A percentile compares a stretch with the other conserved stretches of the same genome.
Evolutionary conservation across 2,797 vertebrate species (phyloP).

Genomic region (Caiman crocodilus): DNA sequence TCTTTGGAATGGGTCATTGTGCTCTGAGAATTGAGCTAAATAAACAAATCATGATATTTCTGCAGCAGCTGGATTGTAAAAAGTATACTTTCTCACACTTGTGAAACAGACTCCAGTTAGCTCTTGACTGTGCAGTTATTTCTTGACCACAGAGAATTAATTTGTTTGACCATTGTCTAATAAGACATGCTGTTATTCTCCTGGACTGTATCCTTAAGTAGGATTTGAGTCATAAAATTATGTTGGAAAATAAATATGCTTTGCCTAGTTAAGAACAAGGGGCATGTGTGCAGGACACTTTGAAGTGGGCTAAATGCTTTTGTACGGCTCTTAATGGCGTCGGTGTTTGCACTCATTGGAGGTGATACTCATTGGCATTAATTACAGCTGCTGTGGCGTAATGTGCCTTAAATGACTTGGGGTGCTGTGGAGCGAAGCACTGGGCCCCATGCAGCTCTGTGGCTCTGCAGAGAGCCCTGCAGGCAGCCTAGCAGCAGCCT

Average conservation of each 20-base stretch:
- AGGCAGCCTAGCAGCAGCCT: too few species aligned
- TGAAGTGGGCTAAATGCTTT: too few species aligned
- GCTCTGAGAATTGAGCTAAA: neutral
- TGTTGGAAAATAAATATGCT: neutral
- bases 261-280: neutral
- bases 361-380: too few species aligned
- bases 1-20: neutral
- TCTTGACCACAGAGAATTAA: neutral
- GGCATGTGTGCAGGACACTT: too few species aligned
- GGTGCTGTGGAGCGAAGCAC: too few species aligned
- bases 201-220: neutral
- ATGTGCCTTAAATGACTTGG: too few species aligned
- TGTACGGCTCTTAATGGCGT: too few species aligned
- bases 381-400: too few species aligned
- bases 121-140: neutral
- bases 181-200: neutral
- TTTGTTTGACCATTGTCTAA: neutral
- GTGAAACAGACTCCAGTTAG: neutral
- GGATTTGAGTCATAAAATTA: neutral
- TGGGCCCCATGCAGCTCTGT: too few species aligned
- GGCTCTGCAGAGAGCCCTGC: too few species aligned
- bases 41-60: neutral
- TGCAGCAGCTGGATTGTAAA: neutral
- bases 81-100: neutral
- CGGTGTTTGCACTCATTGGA: too few species aligned